Conservation (phyloP, 2,797 vertebrate species). For the Premnoplex brunnescens region DNA sequence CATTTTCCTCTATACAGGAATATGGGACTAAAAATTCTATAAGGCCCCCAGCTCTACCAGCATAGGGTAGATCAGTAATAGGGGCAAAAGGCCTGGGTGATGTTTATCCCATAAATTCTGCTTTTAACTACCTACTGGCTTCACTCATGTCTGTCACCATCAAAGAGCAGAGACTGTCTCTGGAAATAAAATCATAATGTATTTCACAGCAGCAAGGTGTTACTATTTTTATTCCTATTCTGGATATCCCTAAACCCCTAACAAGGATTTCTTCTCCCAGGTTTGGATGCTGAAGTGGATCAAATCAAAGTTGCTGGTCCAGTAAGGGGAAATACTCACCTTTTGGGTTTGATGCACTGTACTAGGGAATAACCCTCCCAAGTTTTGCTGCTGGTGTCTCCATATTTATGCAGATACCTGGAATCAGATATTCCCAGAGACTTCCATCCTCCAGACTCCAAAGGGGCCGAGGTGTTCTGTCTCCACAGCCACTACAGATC, state of each 20-base stretch:
- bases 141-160: not conserved
- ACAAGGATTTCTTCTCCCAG: not conserved
- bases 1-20: not conserved
- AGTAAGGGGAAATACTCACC: not conserved
- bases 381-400: not conserved
- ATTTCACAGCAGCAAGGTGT: not conserved
- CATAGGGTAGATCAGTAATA: not conserved
- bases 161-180: not conserved
- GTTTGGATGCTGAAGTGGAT: not conserved
- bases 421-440: not conserved
- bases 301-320: rapidly evolving
- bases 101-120: not conserved
- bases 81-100: not conserved
- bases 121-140: not conserved
- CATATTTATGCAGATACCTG: not conserved
- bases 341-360: not conserved
- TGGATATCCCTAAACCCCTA: not conserved
- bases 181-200: not conserved
- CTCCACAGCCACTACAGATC: rapidly evolving
- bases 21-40: not conserved
- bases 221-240: not conserved
- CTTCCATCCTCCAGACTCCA: not conserved
- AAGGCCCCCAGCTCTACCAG: not conserved
- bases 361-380: not conserved
- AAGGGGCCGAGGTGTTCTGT: not conserved